Conservation (phyloP, 2,113 vertebrate species). For the Podocnemis expansa region DNA sequence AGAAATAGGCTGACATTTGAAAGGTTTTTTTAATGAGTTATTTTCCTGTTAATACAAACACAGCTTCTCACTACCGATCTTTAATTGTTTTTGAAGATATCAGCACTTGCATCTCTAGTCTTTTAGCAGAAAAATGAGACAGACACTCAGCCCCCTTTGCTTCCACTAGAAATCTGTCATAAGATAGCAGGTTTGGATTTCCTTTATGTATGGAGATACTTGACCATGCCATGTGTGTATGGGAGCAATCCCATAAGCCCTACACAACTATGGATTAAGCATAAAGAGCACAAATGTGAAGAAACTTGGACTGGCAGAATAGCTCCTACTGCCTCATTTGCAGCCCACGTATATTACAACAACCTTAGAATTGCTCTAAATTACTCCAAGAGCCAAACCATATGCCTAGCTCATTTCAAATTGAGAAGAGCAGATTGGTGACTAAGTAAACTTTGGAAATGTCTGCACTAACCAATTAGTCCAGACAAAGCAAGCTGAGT, state of each 20-base stretch:
- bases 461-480: no score
- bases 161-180: rapidly evolving
- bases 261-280: not conserved
- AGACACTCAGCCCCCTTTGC: not conserved
- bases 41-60: not conserved
- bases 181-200: not conserved
- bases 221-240: not conserved
- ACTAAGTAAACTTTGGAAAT: no score
- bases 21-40: not conserved
- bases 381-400: not conserved
- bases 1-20: not conserved
- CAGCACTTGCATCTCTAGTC: not conserved
- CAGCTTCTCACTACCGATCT: not conserved
- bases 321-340: not conserved
- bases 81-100: not conserved
- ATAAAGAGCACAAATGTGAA: not conserved
- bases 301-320: not conserved
- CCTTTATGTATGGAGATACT: no score
- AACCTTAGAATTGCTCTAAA: not conserved
- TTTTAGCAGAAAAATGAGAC: not conserved
- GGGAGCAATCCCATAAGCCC: not conserved
- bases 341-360: not conserved
- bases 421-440: not conserved
- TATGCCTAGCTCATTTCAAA: not conserved
- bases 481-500: no score